Conservation (phyloP, 2,888 invertebrate genomes). For the Eupeodes luniger region DNA sequence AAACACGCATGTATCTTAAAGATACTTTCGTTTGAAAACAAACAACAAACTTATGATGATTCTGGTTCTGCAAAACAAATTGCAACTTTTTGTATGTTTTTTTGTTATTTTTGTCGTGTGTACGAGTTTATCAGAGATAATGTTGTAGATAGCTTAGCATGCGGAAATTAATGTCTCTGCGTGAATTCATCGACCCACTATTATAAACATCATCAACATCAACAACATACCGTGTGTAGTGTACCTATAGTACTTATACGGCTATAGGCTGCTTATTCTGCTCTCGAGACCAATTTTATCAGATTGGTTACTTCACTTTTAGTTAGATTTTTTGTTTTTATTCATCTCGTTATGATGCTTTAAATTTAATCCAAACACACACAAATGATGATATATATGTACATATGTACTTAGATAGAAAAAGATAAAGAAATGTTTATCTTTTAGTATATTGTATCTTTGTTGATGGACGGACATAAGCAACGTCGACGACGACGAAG, state of each 20-base stretch:
- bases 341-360: conserved; percentile 35
- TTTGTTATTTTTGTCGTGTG: neutral
- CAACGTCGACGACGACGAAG: conserved; percentile 6
- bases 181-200: conserved; percentile 71
- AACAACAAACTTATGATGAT: conserved; percentile 18
- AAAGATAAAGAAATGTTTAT: conserved; percentile 48
- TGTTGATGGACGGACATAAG: conserved; percentile 36
- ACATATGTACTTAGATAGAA: neutral
- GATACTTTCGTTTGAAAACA: conserved; percentile 51
- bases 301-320: conserved; percentile 73
- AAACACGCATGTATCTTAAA: conserved; percentile 23
- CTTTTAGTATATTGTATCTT: conserved; percentile 33
- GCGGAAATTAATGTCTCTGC: conserved; percentile 68
- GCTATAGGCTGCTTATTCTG: conserved; percentile 19
- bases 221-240: conserved; percentile 4
- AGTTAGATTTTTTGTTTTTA: conserved; percentile 31
- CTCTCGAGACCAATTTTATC: conserved; percentile 69
- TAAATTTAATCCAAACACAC: conserved; percentile 56
- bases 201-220: conserved; percentile 5
- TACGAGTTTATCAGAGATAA: conserved; percentile 16
- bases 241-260: neutral
- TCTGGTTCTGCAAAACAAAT: conserved; percentile 5
- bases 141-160: conserved; percentile 34
- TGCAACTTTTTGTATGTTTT: conserved; percentile 23
- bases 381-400: neutral